A percentile compares a stretch with the other conserved stretches of the same genome.
Evolutionary conservation across 92 coral and sea anemone species (phyloP).

Genomic region (Pocillopora meandrina): DNA sequence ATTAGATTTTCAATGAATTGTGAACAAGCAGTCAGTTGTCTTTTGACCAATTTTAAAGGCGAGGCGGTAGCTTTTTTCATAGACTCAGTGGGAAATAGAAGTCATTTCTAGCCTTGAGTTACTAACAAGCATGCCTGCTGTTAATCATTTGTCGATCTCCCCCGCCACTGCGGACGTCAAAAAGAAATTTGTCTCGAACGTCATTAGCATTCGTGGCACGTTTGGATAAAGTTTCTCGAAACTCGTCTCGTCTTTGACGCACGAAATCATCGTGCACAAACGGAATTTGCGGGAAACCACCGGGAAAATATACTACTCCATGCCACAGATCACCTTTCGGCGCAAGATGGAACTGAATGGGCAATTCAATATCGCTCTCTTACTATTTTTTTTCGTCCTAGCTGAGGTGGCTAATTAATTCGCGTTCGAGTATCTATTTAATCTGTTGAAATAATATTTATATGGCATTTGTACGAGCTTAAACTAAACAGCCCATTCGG

Average conservation of each 20-base stretch:
- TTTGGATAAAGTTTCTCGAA: conserved; percentile 8
- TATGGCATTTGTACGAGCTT: conserved; percentile 9
- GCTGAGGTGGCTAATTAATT: conserved; percentile 37
- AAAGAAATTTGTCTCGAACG: conserved; percentile 26
- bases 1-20: neutral
- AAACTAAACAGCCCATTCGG: conserved; percentile 32
- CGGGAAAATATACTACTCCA: neutral
- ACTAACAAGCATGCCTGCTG: neutral
- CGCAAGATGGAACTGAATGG: neutral
- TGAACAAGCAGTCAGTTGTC: neutral
- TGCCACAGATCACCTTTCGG: neutral
- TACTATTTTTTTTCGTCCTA: conserved; percentile 1
- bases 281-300: neutral
- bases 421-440: conserved; percentile 44
- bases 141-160: neutral
- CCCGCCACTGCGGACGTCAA: conserved; percentile 8
- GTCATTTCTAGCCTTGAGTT: neutral
- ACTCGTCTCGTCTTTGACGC: neutral
- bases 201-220: conserved; percentile 41
- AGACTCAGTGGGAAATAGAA: neutral
- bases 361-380: neutral
- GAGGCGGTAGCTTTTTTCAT: neutral
- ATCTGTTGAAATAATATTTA: conserved; percentile 48
- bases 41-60: neutral
- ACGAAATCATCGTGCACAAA: neutral